Conservation (phyloP, 2,797 vertebrate genomes). For the Acropternis orthonyx region DNA sequence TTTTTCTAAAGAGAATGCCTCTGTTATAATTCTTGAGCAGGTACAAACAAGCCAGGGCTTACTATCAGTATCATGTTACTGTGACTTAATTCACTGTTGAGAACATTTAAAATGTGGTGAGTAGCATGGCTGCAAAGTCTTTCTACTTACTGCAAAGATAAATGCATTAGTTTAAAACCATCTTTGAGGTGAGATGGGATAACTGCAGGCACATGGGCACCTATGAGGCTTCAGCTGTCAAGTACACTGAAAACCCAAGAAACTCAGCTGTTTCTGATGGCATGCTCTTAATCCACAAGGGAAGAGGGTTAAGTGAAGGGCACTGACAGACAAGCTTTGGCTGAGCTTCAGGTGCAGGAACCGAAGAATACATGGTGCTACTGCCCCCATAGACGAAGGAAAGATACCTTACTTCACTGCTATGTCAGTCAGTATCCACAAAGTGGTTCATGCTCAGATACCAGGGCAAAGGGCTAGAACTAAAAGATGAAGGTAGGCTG, state of each 20-base stretch:
- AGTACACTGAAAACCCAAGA: background rate
- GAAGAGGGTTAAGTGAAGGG: background rate
- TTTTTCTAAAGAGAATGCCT: background rate
- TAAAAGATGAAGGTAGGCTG: background rate
- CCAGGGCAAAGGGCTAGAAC: background rate
- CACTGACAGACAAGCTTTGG: background rate
- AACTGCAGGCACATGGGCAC: background rate
- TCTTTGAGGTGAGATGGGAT: background rate
- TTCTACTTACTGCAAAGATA: background rate
- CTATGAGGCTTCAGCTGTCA: background rate
- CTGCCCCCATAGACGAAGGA: background rate
- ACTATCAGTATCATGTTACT: background rate
- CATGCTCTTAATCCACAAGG: background rate
- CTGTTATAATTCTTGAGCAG: background rate
- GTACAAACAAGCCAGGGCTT: background rate
- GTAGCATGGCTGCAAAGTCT: background rate
- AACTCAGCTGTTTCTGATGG: background rate
- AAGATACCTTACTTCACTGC: background rate
- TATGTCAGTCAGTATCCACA: fast-evolving
- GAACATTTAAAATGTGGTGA: background rate
- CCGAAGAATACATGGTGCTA: background rate
- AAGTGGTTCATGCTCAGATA: background rate
- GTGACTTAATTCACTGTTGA: background rate
- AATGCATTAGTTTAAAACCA: background rate
- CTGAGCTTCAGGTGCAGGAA: background rate